These are phyloP conservation scores for Crenuchus spilurus DNA, from an alignment of 2,797 vertebrate species.

Conservation along the genomic window DNA sequence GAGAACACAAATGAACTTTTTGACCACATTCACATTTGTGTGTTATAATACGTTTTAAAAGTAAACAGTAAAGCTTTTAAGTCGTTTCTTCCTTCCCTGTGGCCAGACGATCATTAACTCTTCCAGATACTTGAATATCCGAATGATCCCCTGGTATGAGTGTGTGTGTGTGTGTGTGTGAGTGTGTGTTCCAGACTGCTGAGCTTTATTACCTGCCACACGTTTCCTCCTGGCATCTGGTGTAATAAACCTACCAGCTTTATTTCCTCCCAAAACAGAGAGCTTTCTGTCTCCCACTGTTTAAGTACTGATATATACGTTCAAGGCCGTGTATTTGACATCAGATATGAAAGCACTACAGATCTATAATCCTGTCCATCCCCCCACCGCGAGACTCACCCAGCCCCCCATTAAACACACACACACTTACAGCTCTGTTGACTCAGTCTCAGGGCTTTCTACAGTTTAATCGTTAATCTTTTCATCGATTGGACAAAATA, in stretches of 20 bases:
- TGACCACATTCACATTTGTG: no score
- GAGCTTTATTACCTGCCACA: conserved; percentile 55
- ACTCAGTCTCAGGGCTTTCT: conserved; percentile 50
- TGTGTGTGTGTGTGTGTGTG: not conserved
- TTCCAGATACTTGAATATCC: no score
- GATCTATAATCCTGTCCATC: conserved; percentile 5
- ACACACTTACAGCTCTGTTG: not conserved
- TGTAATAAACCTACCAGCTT: conserved; percentile 50
- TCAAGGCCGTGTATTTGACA: not conserved
- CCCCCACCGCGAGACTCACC: not conserved
- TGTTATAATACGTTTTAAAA: no score
- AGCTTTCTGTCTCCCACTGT: conserved; percentile 12
- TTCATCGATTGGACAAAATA: not conserved
- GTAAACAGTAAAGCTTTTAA: no score
- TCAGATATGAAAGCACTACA: not conserved
- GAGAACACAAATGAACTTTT: no score
- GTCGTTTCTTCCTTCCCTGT: no score
- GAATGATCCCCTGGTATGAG: no score
- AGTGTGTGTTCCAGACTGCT: conserved; percentile 10
- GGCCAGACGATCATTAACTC: no score
- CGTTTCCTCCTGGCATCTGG: conserved; percentile 60
- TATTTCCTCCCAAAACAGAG: conserved; percentile 16
- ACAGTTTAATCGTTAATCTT: conserved; percentile 49
- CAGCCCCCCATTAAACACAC: not conserved
- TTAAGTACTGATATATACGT: not conserved